phyloP scores from a whole-genome alignment of 2,797 vertebrate species.

The Mycteria americana region DNA sequence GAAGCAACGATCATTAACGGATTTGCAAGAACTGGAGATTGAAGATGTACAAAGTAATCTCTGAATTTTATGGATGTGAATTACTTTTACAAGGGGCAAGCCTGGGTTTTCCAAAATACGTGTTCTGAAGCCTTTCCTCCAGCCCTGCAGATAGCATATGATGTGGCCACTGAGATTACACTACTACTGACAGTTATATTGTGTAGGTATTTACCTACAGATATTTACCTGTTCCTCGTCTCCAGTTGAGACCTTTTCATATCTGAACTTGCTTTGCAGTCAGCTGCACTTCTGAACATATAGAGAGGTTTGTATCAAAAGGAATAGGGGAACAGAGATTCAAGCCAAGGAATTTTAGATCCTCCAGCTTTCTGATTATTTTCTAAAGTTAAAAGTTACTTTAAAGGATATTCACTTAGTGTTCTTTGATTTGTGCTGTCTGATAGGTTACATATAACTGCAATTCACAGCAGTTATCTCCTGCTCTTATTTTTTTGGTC shows the following conservation, averaged over 20 bases:
- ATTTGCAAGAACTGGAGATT: neutral
- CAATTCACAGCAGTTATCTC: neutral
- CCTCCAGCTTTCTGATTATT: neutral
- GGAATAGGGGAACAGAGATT: neutral
- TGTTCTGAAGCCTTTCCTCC: neutral
- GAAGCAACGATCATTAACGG: neutral
- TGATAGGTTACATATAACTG: neutral
- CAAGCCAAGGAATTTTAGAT: neutral
- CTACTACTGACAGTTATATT: neutral
- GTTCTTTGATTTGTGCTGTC: neutral
- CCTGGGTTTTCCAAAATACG: rapidly evolving
- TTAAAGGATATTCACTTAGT: neutral
- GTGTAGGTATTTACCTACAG: neutral
- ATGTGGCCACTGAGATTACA: neutral
- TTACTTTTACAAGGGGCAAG: neutral
- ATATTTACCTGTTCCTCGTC: neutral
- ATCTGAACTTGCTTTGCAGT: neutral
- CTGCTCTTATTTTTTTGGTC: neutral
- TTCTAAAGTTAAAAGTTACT: neutral
- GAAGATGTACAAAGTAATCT: neutral
- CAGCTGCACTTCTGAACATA: neutral
- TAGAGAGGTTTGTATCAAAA: neutral
- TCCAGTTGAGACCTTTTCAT: neutral
- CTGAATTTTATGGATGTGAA: neutral
- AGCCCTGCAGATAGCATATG: neutral